Conservation (phyloP, 1,140 invertebrate species). For the Neomicropteryx cornuta region DNA sequence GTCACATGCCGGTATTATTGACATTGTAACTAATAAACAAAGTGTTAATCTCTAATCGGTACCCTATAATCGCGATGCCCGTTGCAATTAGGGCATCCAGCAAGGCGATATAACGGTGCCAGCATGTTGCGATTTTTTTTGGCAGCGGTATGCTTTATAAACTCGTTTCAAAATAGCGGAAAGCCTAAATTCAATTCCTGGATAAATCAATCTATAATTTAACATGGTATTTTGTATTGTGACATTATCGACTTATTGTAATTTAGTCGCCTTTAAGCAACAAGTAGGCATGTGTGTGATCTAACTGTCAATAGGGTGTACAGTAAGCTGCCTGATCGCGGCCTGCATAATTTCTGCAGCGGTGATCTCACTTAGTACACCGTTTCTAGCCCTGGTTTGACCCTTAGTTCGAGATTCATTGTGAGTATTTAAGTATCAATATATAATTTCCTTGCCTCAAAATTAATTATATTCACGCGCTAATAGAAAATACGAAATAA, state of each 20-base stretch:
- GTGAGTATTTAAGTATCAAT: too few relatives aligned
- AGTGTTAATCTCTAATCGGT: conserved; percentile 32
- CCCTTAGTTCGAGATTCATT: too few relatives aligned
- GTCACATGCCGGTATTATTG: conserved; percentile 11
- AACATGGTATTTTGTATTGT: too few relatives aligned
- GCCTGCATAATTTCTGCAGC: conserved; percentile 40
- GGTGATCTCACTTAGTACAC: conserved; percentile 40
- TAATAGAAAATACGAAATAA: conserved; percentile 1
- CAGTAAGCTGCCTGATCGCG: conserved; percentile 35
- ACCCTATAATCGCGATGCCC: conserved; percentile 25
- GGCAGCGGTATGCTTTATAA: conserved; percentile 43
- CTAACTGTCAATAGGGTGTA: conserved; percentile 43
- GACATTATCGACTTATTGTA: too few relatives aligned
- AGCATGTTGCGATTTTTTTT: conserved; percentile 45
- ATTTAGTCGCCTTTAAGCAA: too few relatives aligned
- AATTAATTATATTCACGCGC: too few relatives aligned
- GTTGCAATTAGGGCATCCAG: conserved; percentile 37
- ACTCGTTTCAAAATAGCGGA: too few relatives aligned
- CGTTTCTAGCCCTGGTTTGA: too few relatives aligned
- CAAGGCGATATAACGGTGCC: conserved; percentile 43
- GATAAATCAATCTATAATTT: too few relatives aligned
- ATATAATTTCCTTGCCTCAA: too few relatives aligned
- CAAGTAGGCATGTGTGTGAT: conserved; percentile 42
- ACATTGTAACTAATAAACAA: conserved; percentile 19
- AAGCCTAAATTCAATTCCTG: too few relatives aligned